Conservation (phyloP, 1,140 invertebrate species). For the Drosophila seguyi region DNA sequence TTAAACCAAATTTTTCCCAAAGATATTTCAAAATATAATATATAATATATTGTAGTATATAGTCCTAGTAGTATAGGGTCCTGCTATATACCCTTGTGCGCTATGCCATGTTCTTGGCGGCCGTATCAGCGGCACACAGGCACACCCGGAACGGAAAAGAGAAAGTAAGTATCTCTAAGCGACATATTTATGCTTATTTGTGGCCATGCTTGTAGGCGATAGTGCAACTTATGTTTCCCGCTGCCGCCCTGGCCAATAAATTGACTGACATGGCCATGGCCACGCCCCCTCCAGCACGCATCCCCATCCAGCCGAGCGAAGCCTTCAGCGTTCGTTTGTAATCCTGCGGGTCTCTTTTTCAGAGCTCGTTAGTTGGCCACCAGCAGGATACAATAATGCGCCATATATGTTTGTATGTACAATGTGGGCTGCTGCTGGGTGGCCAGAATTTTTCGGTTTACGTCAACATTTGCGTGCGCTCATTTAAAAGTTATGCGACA, state of each 20-base stretch:
- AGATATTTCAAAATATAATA: not conserved
- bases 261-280: slow-evolving; percentile 56
- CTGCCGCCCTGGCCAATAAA: slow-evolving; percentile 71
- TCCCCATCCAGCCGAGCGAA: not conserved
- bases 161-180: slow-evolving; percentile 40
- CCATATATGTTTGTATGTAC: slow-evolving; percentile 3
- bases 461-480: slow-evolving; percentile 47
- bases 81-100: not conserved
- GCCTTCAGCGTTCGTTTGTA: slow-evolving; percentile 40
- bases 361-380: slow-evolving; percentile 45
- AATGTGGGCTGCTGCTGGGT: slow-evolving; percentile 4
- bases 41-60: not conserved
- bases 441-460: slow-evolving; percentile 28
- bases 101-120: slow-evolving; percentile 14
- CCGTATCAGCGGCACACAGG: slow-evolving; percentile 26
- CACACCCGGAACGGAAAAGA: slow-evolving; percentile 2
- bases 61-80: not conserved
- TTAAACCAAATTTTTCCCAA: not conserved
- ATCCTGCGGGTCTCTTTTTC: slow-evolving; percentile 42
- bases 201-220: slow-evolving; percentile 69
- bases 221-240: slow-evolving; percentile 77
- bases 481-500: slow-evolving; percentile 63
- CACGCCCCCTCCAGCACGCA: not conserved
- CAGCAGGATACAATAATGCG: slow-evolving; percentile 30
- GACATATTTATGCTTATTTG: slow-evolving; percentile 66